Percentiles rank a stretch among this genome's conserved stretches.
Conservation (phyloP, 2,113 vertebrate genomes). For the Nothobranchius kuhntae region DNA sequence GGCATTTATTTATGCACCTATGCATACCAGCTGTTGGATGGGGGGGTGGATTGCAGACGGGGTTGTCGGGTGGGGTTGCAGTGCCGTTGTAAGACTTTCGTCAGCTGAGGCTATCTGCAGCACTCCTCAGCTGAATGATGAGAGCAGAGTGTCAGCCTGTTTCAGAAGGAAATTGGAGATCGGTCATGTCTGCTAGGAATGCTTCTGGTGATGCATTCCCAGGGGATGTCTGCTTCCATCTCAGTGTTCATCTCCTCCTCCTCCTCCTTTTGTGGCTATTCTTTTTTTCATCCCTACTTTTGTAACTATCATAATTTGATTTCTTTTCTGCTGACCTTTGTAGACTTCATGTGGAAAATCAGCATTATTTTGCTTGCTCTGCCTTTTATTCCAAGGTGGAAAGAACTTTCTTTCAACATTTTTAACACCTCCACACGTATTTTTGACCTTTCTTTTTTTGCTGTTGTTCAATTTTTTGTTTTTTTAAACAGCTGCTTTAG, state of each 20-base stretch:
- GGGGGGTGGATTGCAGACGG: conserved; percentile 51
- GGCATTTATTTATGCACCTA: conserved; percentile 56
- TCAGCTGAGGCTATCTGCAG: conserved; percentile 74
- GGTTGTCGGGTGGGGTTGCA: conserved; percentile 65
- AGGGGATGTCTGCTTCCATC: conserved; percentile 58
- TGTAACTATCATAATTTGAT: conserved; percentile 4
- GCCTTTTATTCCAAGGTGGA: not conserved
- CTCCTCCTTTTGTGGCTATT: conserved; percentile 34
- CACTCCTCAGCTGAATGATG: conserved; percentile 50
- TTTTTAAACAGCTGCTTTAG: conserved; percentile 24
- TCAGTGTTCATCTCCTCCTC: conserved; percentile 46
- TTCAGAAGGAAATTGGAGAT: conserved; percentile 72
- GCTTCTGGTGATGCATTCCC: conserved; percentile 68
- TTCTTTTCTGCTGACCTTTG: conserved; percentile 9
- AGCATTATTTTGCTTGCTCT: not conserved
- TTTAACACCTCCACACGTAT: not conserved
- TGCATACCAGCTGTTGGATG: conserved; percentile 60
- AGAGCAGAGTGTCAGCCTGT: conserved; percentile 52
- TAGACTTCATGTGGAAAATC: conserved; percentile 11
- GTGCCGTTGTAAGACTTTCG: conserved; percentile 74
- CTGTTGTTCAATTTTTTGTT: not conserved
- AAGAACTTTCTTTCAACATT: not conserved
- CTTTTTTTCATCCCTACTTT: conserved; percentile 21
- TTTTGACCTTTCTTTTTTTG: conserved; percentile 1
- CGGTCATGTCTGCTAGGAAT: conserved; percentile 56